These are phyloP conservation scores for Larimichthys crocea DNA, from an alignment of 2,113 vertebrate genomes.

Conservation along the genomic window DNA sequence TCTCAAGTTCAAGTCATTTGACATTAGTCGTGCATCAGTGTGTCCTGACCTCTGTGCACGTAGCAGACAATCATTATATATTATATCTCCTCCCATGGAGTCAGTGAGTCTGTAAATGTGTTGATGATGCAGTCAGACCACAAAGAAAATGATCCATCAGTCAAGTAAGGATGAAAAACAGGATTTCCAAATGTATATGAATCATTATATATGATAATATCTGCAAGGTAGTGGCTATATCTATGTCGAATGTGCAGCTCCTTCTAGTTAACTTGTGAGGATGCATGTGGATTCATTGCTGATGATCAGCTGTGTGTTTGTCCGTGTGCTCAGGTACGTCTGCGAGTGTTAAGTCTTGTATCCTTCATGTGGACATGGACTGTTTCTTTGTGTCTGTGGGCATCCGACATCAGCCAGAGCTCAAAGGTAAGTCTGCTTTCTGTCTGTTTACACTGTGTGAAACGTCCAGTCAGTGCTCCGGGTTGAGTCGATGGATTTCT, in stretches of 20 bases:
- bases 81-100: too few relatives aligned
- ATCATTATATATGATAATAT: too few relatives aligned
- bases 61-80: too few relatives aligned
- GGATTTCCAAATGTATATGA: too few relatives aligned
- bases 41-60: background rate
- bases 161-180: too few relatives aligned
- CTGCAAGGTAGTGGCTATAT: background rate
- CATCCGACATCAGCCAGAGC: conserved; percentile 93
- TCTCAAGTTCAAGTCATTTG: too few relatives aligned
- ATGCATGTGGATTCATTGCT: background rate
- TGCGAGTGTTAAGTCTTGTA: conserved; percentile 84
- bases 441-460: background rate
- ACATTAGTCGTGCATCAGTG: background rate
- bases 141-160: too few relatives aligned
- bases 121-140: too few relatives aligned
- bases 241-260: background rate
- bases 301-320: background rate
- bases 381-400: conserved; percentile 99
- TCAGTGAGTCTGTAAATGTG: too few relatives aligned
- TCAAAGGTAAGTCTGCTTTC: conserved; percentile 87
- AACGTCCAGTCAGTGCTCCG: background rate
- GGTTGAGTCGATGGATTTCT: background rate
- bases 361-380: conserved; percentile 99
- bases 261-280: background rate
- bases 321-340: conserved; percentile 59